Percentiles rank a stretch among this genome's conserved stretches.
These are phyloP conservation scores for Trachelus iudaicus DNA, from an alignment of 2,888 invertebrate genomes.

Conservation along the genomic window DNA sequence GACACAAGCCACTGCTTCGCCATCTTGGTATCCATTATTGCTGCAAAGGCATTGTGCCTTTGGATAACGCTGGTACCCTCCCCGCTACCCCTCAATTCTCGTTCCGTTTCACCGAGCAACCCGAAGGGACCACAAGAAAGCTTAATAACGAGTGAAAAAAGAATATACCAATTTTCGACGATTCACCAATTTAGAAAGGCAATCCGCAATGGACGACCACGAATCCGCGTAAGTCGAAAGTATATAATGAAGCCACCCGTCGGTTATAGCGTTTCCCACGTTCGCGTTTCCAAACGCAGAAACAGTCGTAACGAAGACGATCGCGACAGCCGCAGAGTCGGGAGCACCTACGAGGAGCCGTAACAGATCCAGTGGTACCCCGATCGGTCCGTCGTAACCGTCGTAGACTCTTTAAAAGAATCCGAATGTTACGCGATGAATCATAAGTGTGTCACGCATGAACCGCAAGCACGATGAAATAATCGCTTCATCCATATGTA, in stretches of 20 bases:
- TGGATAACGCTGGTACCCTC: neutral
- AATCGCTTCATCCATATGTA: slow-evolving; percentile 39
- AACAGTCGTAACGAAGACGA: neutral
- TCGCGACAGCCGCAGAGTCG: neutral
- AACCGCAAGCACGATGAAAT: slow-evolving; percentile 43
- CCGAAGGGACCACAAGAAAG: neutral
- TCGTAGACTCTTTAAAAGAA: neutral
- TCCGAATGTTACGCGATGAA: slow-evolving; percentile 21
- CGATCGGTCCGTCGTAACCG: neutral
- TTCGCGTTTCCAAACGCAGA: neutral
- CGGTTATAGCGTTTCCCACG: neutral
- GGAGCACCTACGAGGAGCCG: neutral
- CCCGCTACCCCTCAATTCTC: neutral
- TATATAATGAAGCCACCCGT: neutral
- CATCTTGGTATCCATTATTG: slow-evolving; percentile 50
- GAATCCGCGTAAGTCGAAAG: neutral
- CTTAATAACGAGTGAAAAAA: neutral
- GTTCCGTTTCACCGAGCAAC: neutral
- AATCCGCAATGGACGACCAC: neutral
- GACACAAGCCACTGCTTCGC: slow-evolving; percentile 49
- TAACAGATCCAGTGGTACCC: neutral
- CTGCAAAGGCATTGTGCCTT: slow-evolving; percentile 9
- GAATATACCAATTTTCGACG: neutral
- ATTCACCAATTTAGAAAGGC: neutral
- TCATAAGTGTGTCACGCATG: slow-evolving; percentile 45